Percentiles rank a stretch among this genome's conserved stretches.
Conservation (phyloP, 2,888 invertebrate genomes). For the Onthophagus sagittarius region DNA sequence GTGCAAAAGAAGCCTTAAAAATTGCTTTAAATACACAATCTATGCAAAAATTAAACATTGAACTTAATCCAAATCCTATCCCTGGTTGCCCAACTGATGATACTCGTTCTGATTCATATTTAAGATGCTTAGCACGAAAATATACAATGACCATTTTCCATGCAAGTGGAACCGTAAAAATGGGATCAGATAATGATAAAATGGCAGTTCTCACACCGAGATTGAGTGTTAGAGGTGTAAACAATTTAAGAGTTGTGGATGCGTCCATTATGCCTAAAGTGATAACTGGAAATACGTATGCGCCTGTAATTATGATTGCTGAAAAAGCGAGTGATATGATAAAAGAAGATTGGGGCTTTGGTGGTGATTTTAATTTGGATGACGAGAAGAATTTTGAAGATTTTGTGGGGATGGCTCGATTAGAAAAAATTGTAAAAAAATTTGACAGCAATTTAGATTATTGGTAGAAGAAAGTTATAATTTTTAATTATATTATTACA, state of each 20-base stretch:
- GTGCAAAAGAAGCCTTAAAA: constrained; percentile 64
- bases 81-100: constrained; percentile 62
- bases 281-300: constrained; percentile 86
- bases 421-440: constrained; percentile 3
- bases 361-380: neutral
- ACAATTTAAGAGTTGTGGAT: constrained; percentile 74
- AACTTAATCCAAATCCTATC: constrained; percentile 61
- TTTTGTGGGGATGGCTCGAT: neutral
- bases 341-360: constrained; percentile 70
- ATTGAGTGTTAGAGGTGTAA: constrained; percentile 71
- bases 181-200: constrained; percentile 63
- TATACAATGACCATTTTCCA: constrained; percentile 79
- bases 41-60: constrained; percentile 58
- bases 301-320: constrained; percentile 86
- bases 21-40: constrained; percentile 55
- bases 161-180: constrained; percentile 77
- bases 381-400: neutral
- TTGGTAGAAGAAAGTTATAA: constrained; percentile 14
- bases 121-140: constrained; percentile 71
- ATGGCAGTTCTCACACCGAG: constrained; percentile 68
- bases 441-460: constrained; percentile 17
- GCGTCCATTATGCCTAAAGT: constrained; percentile 88
- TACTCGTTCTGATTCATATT: constrained; percentile 69
- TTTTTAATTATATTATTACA: neutral
- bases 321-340: constrained; percentile 88